Evolutionary conservation across 2,888 invertebrate genomes (phyloP).

Genomic region (Tridacna gigas): DNA sequence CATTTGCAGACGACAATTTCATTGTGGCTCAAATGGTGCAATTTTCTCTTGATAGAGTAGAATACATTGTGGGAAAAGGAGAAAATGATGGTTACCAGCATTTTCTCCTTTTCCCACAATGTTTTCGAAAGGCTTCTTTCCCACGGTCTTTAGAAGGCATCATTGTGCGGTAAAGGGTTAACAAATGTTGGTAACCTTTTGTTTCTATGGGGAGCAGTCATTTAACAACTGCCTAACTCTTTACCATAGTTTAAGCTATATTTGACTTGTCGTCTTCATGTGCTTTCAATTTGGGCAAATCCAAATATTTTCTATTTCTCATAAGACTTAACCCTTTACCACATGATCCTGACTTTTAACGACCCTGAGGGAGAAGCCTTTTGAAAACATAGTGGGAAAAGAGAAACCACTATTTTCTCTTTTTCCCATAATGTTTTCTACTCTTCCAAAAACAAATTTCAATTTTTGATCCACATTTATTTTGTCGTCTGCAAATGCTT

Average conservation of each 20-base stretch:
- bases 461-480: too few relatives aligned
- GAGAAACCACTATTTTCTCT: not conserved
- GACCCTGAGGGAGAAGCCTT: too few relatives aligned
- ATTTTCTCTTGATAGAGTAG: not conserved
- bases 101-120: constrained; percentile 3
- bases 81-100: constrained; percentile 8
- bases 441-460: too few relatives aligned
- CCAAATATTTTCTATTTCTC: not conserved
- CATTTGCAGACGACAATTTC: too few relatives aligned
- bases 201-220: too few relatives aligned
- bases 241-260: too few relatives aligned
- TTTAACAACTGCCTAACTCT: too few relatives aligned
- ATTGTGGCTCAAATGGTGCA: too few relatives aligned
- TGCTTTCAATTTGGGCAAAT: too few relatives aligned
- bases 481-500: too few relatives aligned
- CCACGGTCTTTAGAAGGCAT: not conserved
- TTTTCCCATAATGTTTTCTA: not conserved
- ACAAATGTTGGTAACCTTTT: too few relatives aligned
- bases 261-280: too few relatives aligned
- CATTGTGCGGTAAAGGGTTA: not conserved
- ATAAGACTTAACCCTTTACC: not conserved
- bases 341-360: not conserved
- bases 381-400: not conserved
- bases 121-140: not conserved
- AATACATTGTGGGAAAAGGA: not conserved